phyloP scores from a whole-genome alignment of 2,113 vertebrate genomes.

The Gadus macrocephalus region DNA sequence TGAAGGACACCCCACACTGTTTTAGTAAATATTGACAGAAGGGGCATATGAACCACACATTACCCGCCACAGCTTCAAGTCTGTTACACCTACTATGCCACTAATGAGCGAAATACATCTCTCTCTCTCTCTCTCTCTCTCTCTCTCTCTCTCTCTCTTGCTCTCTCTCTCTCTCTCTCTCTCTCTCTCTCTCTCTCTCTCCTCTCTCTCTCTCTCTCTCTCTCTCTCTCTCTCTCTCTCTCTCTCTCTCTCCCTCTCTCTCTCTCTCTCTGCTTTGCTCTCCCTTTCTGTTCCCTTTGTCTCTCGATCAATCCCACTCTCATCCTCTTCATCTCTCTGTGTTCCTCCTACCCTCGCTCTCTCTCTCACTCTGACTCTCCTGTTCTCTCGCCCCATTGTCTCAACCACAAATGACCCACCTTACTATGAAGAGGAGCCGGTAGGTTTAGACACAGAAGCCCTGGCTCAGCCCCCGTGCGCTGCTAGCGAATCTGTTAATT shows the following conservation, averaged over 20 bases:
- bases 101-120: neutral
- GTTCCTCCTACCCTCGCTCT: no score
- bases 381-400: neutral
- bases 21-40: neutral
- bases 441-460: slow-evolving; percentile 47
- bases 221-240: neutral
- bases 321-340: neutral
- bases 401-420: slow-evolving; percentile 41
- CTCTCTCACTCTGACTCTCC: no score
- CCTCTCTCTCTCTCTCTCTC: neutral
- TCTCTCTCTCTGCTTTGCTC: no score
- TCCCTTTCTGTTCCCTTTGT: neutral
- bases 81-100: neutral
- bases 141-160: no score
- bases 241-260: no score
- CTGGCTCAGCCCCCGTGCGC: slow-evolving; percentile 51
- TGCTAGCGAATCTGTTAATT: slow-evolving; percentile 76
- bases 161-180: no score
- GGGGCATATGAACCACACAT: neutral
- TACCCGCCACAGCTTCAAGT: neutral
- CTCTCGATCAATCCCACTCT: neutral
- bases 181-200: no score
- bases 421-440: slow-evolving; percentile 43
- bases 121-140: neutral
- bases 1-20: neutral